Conservation (phyloP, 2,797 vertebrate species). For the Catostomus latipinnis region DNA sequence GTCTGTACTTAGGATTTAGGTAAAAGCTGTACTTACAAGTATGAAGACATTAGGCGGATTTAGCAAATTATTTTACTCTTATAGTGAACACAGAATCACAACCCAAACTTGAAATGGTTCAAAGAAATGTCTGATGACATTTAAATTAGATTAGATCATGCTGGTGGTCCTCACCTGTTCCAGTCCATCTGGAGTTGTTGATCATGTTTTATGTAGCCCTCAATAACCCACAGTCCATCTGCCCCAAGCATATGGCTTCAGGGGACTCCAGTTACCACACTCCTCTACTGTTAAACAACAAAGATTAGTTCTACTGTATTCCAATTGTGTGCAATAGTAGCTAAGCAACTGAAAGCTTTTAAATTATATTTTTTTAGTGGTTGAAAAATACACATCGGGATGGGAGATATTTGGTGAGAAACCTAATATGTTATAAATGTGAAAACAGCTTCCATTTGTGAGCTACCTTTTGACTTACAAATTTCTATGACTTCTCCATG, state of each 20-base stretch:
- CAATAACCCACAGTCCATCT: slow-evolving; percentile 55
- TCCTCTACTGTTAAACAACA: slow-evolving; percentile 31
- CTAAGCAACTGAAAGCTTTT: slow-evolving; percentile 34
- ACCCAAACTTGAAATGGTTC: slow-evolving; percentile 41
- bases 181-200: slow-evolving; percentile 46
- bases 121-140: slow-evolving; percentile 54
- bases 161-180: slow-evolving; percentile 46
- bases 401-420: slow-evolving; percentile 15
- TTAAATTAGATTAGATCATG: slow-evolving; percentile 57
- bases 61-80: slow-evolving; percentile 50
- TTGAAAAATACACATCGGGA: slow-evolving; percentile 4
- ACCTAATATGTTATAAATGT: slow-evolving; percentile 10
- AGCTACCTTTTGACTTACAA: background rate
- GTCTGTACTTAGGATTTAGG: slow-evolving; percentile 8
- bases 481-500: background rate
- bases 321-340: slow-evolving; percentile 25
- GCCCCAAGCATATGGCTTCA: slow-evolving; percentile 57
- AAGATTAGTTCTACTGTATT: slow-evolving; percentile 22
- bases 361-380: slow-evolving; percentile 39
- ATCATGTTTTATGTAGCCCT: slow-evolving; percentile 51
- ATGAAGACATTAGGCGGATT: slow-evolving; percentile 64
- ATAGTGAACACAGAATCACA: slow-evolving; percentile 4
- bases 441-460: background rate
- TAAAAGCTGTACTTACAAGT: slow-evolving; percentile 30
- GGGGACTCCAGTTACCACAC: slow-evolving; percentile 52